Evolutionary conservation across 2,113 vertebrate species (phyloP).

Genomic region (mouse (Mus musculus)): DNA sequence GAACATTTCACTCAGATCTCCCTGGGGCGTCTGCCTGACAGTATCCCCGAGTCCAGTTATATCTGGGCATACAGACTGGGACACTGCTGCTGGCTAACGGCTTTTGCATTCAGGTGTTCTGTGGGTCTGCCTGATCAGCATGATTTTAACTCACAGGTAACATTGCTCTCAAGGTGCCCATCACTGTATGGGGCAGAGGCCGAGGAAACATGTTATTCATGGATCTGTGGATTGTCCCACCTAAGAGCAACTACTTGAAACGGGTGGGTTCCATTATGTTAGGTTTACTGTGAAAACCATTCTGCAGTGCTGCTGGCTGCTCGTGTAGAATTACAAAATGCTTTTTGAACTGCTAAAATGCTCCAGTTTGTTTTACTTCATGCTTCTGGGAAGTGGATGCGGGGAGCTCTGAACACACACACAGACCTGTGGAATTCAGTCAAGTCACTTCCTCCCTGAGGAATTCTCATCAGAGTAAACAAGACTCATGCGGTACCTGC

Average conservation of each 20-base stretch:
- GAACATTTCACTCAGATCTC: background rate
- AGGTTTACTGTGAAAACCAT: background rate
- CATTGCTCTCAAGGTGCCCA: background rate
- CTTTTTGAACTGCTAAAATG: background rate
- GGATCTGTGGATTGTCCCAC: background rate
- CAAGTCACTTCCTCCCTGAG: background rate
- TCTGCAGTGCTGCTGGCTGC: background rate
- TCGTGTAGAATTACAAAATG: background rate
- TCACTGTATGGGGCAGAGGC: background rate
- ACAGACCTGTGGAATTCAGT: background rate
- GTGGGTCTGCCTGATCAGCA: background rate
- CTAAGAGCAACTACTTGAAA: background rate
- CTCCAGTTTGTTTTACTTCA: background rate
- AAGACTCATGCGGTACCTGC: background rate
- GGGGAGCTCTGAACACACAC: background rate
- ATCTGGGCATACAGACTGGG: background rate
- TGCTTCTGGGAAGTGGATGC: background rate
- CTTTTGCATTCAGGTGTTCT: background rate
- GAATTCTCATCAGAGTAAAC: background rate
- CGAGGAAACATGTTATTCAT: background rate
- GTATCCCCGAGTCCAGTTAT: background rate
- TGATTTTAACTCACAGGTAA: background rate
- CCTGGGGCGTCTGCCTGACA: background rate
- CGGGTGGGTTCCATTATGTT: background rate
- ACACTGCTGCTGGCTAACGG: background rate